Base-by-base conservation (phyloP, 2,797 vertebrate species). In the Pogonophryne albipinna region DNA sequence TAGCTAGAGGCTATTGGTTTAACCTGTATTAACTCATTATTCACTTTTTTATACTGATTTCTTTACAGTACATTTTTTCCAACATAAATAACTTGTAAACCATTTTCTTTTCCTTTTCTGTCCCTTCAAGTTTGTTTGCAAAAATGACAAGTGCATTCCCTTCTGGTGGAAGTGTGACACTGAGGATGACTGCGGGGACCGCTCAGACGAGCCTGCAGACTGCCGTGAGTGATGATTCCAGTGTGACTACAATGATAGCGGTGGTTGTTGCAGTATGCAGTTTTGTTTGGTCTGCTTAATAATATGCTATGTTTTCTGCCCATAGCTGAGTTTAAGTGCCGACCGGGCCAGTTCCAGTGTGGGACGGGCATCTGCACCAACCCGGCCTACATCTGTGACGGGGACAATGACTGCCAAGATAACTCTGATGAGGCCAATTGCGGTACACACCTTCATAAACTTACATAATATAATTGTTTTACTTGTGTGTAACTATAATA, bases 141-240 rank as follows among this genome's bases (percentile, higher is more conserved):
- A 96, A 89, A 98, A 97, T 12, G 97, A 98, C 87, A 98, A 99
- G 89, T 99, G 97, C 80, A 98, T 99, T 88, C 97, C 97, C 0
- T 99, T 98, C 53, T 99, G 97, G 97, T 99, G 97, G 97, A 98
- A 98, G 89, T 99, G 97, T 79, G 97, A 99, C 90, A 99, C 97
- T 0, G 97, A 97, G 7, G 97, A 99, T 13, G 97, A 99, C 91
- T 99, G 97, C 4, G 97, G 97, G 0, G 97, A 98, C 44, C 95
- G 96, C 34, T 99, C 97, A 0, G 97, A 99, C 0, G 97, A 99
- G 78, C 97, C 97, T 0, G 92, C 95, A 10, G 96, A 97, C 61
- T 99, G 97, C 65, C 97, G 97, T 99, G 85, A 97, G 97, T 96
- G 58, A 66, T 44, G 16, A 57, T 4, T 44, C 7, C 2, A 31